Base-by-base conservation (phyloP, 2,797 vertebrate genomes). In the Sarcoramphus papa region DNA sequence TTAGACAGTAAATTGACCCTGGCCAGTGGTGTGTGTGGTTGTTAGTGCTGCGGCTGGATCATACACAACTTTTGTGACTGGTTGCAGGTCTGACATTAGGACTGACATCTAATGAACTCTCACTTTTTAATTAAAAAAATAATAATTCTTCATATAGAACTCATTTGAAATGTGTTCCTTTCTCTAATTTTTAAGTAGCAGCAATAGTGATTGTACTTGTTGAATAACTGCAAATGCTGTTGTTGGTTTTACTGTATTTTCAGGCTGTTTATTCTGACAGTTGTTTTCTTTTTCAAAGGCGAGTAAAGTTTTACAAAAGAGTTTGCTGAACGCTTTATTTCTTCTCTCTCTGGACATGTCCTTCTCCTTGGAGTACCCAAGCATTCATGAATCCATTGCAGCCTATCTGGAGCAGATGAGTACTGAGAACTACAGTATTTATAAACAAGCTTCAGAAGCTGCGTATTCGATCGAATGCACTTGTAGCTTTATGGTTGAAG, bases 341-440 rank as follows among this genome's bases (percentile, higher is more conserved):
- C 97, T 99, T 76, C 96, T 99, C 31, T 99, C 98, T 91, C 93
- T 99, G 98, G 99, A 99, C 82, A 85, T 98, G 81, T 97, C 99
- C 50, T 96, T 99, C 92, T 98, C 98, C 73, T 96, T 98, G 96
- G 98, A 98, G 54, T 99, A 99, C 90, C 99, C 99, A 89, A 98
- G 97, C 90, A 92, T 99, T 88, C 99, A 99, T 7, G 99, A 99
- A 88, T 98, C 99, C 9, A 92, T 98, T 37, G 98, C 98, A 95
- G 99, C 99, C 65, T 99, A 99, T 94, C 97, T 99, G 98, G 99
- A 99, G 94, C 99, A 99, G 97, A 98, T 98, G 94, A 98, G 98
- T 98, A 97, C 98, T 28, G 99, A 99, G 93, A 98, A 98, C 97
- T 98, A 99, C 95, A 97, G 78, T 76, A 95, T 99, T 94, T 99